phyloP scores from a whole-genome alignment of 1,140 invertebrate genomes.

The Microplitis mediator region DNA sequence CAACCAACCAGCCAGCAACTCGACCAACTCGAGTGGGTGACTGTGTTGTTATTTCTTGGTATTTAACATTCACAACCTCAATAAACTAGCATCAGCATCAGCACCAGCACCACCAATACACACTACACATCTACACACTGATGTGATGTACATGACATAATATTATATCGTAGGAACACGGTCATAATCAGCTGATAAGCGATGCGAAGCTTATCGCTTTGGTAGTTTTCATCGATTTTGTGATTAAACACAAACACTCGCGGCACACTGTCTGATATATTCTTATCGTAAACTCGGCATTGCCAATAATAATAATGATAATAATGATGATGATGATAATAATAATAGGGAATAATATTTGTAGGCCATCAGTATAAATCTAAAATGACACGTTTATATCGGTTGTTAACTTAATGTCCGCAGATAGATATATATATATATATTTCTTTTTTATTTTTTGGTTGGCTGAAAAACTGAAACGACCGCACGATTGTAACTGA shows the following conservation, averaged over 20 bases:
- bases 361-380: not conserved
- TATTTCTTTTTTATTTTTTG: not conserved
- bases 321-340: not conserved
- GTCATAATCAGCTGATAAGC: not conserved
- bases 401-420: too few relatives aligned
- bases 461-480: conserved; percentile 12
- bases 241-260: conserved; percentile 4
- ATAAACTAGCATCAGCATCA: too few relatives aligned
- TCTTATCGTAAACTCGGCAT: conserved; percentile 10
- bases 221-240: conserved; percentile 22
- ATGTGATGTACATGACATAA: not conserved
- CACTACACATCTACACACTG: too few relatives aligned
- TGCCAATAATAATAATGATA: not conserved
- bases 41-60: too few relatives aligned
- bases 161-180: not conserved
- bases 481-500: conserved; percentile 36
- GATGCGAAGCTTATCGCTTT: conserved; percentile 9
- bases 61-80: too few relatives aligned
- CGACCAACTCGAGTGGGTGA: too few relatives aligned
- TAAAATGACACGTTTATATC: not conserved
- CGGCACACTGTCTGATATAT: conserved; percentile 20
- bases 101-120: too few relatives aligned
- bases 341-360: too few relatives aligned
- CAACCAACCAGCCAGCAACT: too few relatives aligned
- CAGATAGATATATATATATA: too few relatives aligned